These are phyloP conservation scores for Cotesia congregata DNA, from an alignment of 2,888 invertebrate species.

Conservation along the genomic window DNA sequence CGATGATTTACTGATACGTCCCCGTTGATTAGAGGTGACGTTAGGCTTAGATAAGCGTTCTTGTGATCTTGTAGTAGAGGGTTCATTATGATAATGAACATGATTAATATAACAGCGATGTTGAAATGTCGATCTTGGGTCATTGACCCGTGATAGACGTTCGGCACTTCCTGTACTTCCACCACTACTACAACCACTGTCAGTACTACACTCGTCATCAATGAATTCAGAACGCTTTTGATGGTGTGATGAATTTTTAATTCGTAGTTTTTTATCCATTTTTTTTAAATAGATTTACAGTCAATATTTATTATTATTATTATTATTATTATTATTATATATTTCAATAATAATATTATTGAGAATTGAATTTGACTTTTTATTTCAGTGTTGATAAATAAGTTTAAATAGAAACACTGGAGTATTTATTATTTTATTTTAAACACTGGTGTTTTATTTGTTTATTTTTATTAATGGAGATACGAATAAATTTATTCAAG, in stretches of 20 bases:
- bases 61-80: conserved; percentile 55
- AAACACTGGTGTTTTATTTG: not conserved
- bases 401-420: not conserved
- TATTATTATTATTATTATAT: not conserved
- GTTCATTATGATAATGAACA: conserved; percentile 53
- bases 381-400: not conserved
- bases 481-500: not conserved
- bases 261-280: conserved; percentile 60
- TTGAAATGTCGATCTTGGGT: conserved; percentile 48
- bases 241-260: conserved; percentile 50
- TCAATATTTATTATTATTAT: not conserved
- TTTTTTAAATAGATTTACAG: not conserved
- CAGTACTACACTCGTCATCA: conserved; percentile 64
- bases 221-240: conserved; percentile 52
- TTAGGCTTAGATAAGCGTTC: conserved; percentile 54
- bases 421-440: not conserved
- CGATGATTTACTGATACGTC: conserved; percentile 54
- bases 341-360: not conserved
- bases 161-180: conserved; percentile 67
- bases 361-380: not conserved
- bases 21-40: conserved; percentile 51
- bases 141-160: conserved; percentile 57
- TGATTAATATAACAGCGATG: conserved; percentile 56
- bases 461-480: not conserved
- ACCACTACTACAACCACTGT: conserved; percentile 71